A percentile compares a stretch with the other conserved stretches of the same genome.
These are phyloP conservation scores for Drosophila sechellia DNA, from an alignment of 1,140 invertebrate genomes.

Conservation along the genomic window DNA sequence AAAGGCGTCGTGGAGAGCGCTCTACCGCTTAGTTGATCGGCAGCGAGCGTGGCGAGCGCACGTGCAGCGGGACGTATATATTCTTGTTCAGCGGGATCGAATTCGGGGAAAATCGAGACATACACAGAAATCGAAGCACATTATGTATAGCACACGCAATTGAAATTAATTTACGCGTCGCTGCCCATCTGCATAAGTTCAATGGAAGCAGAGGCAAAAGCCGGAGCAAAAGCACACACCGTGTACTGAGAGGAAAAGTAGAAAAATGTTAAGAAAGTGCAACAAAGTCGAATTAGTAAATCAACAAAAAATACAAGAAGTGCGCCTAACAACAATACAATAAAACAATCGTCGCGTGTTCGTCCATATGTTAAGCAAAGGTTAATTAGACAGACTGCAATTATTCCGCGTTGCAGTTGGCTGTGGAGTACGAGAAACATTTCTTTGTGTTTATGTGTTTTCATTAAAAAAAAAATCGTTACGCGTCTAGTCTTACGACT, in stretches of 20 bases:
- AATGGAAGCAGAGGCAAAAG: constrained; percentile 56
- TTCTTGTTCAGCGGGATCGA: constrained; percentile 2
- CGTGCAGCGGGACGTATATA: constrained; percentile 10
- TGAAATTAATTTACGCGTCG: constrained; percentile 75
- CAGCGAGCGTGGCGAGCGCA: constrained; percentile 52
- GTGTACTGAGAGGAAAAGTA: constrained; percentile 15
- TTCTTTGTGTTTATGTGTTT: constrained; percentile 20
- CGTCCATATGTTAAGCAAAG: constrained; percentile 22
- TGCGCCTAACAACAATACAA: constrained; percentile 18
- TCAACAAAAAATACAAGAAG: constrained; percentile 6
- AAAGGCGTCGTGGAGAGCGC: constrained; percentile 60
- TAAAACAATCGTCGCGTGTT: constrained; percentile 36
- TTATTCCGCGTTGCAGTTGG: neutral
- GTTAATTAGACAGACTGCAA: constrained; percentile 31
- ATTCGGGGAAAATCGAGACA: neutral
- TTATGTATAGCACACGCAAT: constrained; percentile 64
- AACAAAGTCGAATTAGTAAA: constrained; percentile 30
- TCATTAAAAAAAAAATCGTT: constrained; percentile 62
- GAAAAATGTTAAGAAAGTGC: constrained; percentile 50
- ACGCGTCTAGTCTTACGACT: constrained; percentile 22
- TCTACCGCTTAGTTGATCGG: constrained; percentile 58
- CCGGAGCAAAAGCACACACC: constrained; percentile 23
- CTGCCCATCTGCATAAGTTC: constrained; percentile 74
- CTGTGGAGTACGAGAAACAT: neutral
- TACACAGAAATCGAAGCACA: constrained; percentile 58